Percentiles rank a stretch among this genome's conserved stretches.
Conservation (phyloP, 2,113 vertebrate genomes). For the Campylorhamphus procurvoides region DNA sequence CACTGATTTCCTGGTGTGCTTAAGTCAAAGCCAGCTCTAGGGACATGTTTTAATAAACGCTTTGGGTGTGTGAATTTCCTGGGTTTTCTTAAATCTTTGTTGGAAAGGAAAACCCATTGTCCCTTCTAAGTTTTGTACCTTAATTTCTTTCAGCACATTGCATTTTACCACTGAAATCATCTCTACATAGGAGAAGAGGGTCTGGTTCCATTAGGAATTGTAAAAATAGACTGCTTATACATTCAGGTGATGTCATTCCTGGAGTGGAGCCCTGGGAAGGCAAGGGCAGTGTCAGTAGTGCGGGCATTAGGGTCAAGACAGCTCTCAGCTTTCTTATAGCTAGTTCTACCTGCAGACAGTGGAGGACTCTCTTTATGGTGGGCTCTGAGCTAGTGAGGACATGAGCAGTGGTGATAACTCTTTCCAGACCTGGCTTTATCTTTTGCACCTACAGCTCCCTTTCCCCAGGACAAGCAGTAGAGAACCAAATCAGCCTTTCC, state of each 20-base stretch:
- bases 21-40: neutral
- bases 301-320: neutral
- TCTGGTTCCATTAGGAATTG: neutral
- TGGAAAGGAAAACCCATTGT: conserved; percentile 3
- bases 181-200: neutral
- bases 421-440: neutral
- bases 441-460: neutral
- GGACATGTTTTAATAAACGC: neutral
- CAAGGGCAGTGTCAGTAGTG: neutral
- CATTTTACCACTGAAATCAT: neutral
- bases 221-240: neutral
- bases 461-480: neutral
- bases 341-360: accelerated
- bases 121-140: neutral
- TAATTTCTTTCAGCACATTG: neutral
- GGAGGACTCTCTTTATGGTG: neutral
- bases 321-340: neutral
- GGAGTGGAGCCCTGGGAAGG: neutral
- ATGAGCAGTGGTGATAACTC: neutral
- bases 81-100: neutral
- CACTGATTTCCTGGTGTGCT: neutral
- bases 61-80: conserved; percentile 39
- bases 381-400: neutral
- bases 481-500: neutral
- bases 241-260: neutral